Evolutionary conservation across 2,888 invertebrate species (phyloP), one percentile per base, ranked within the genome.

Genomic region (Himalopsyche kuldschensis): DNA sequence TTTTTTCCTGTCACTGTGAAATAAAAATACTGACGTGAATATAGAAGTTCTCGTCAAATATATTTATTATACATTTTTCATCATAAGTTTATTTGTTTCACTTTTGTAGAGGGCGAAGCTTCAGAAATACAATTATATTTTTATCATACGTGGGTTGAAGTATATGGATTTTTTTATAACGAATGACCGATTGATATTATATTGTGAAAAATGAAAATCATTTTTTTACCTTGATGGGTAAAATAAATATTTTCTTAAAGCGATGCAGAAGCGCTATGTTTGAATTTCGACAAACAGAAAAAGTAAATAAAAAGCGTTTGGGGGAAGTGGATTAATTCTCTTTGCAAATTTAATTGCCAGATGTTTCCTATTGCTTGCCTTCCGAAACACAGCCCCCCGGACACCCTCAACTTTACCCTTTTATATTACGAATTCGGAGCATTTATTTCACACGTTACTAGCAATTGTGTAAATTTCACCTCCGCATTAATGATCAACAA

Each of bases 331-430:
- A 86, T 86, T 86, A 86, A 86, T 86, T 86, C 86, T 82, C 82
- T 86, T 84, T 79, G 80, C 84, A 83, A 84, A 86, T 86, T 86
- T 86, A 86, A 86, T 86, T 86, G 86, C 86, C 86, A 86, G 86
- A 86, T 86, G 86, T 84, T 86, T 83, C 83, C 83, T 83, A 83
- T 79, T 82, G 75, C 83, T 84, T 83, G 76, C 85, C 81, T 80
- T 75, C 83, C 82, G 83, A 79, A 55, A 80, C 35, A 31, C 41
- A 41, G 15, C 41, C 41, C 41, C 15, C 41, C 41, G 41, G 15
- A 41, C 15, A 15, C 41, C 31, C 76, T 79, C 79, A 31, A 41
- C 76, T 35, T 69, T 80, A 31, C 69, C 78, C 75, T 76, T 81
- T 81, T 75, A 27, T 48, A 47, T 81, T 76, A 76, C 81, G 47